Percentiles rank a stretch among this genome's conserved stretches.
These are phyloP conservation scores for Bambusicola thoracicus DNA, from an alignment of 2,113 vertebrate species.

Conservation along the genomic window DNA sequence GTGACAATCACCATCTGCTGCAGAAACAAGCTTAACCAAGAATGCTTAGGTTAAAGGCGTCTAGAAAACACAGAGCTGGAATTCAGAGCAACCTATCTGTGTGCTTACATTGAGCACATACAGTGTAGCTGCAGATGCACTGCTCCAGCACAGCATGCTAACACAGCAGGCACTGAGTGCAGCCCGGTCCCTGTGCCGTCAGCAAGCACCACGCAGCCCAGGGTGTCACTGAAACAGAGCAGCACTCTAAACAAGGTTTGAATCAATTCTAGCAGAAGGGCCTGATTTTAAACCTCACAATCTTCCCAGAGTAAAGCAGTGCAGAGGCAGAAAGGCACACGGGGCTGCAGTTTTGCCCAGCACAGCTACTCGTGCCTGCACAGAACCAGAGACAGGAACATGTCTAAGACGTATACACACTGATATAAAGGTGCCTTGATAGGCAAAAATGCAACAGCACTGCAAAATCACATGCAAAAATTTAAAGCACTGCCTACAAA, in stretches of 20 bases:
- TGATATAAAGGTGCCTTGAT: fast-evolving
- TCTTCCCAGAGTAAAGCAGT: background rate
- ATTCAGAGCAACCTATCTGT: fast-evolving
- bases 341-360: fast-evolving
- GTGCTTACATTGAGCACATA: fast-evolving
- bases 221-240: fast-evolving
- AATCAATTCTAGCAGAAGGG: background rate
- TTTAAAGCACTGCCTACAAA: background rate
- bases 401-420: no score
- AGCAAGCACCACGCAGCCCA: fast-evolving
- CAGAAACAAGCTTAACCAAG: background rate
- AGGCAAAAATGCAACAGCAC: no score
- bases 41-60: fast-evolving
- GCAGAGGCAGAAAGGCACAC: background rate
- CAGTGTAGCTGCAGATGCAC: fast-evolving
- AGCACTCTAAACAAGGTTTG: no score
- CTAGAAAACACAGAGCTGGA: no score
- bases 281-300: background rate
- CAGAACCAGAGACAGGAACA: background rate
- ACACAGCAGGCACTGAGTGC: background rate
- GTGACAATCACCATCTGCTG: no score
- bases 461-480: no score
- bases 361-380: background rate
- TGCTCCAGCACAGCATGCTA: background rate
- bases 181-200: fast-evolving